These are phyloP conservation scores for Trichonephila clavata DNA, from an alignment of 1,140 invertebrate genomes.

Conservation along the genomic window DNA sequence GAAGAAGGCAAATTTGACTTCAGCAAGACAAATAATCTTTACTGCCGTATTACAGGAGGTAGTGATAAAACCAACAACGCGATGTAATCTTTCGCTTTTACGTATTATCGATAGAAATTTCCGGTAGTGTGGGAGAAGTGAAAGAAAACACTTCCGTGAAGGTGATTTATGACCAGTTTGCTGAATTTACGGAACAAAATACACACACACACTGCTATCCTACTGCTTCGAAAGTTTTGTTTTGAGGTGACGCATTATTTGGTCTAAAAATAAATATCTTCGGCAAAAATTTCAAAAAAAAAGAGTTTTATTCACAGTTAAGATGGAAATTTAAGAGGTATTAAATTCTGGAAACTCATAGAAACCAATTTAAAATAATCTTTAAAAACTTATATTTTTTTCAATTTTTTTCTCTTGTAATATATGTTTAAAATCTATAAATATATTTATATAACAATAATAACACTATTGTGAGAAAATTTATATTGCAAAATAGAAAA, in stretches of 20 bases:
- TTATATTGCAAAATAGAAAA: no score
- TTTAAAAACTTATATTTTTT: no score
- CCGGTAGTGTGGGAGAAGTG: neutral
- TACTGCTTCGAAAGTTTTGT: neutral
- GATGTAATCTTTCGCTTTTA: neutral
- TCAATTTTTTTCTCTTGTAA: no score
- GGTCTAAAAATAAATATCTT: no score
- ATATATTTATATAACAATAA: no score
- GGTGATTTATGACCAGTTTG: neutral
- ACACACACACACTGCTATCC: neutral
- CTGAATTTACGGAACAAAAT: neutral
- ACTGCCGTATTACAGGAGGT: neutral
- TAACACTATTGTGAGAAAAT: no score
- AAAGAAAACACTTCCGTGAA: neutral
- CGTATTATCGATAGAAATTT: neutral
- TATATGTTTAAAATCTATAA: no score
- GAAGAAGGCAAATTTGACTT: neutral
- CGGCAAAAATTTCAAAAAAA: no score
- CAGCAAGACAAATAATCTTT: neutral
- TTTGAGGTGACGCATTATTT: neutral
- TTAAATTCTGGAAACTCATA: no score
- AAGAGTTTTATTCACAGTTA: no score
- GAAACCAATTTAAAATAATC: no score
- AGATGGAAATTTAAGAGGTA: no score
- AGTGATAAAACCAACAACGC: neutral